Percentiles rank a stretch among this genome's conserved stretches.
Conservation (phyloP, 2,797 vertebrate genomes). For the Zenarchopterus dispar region DNA sequence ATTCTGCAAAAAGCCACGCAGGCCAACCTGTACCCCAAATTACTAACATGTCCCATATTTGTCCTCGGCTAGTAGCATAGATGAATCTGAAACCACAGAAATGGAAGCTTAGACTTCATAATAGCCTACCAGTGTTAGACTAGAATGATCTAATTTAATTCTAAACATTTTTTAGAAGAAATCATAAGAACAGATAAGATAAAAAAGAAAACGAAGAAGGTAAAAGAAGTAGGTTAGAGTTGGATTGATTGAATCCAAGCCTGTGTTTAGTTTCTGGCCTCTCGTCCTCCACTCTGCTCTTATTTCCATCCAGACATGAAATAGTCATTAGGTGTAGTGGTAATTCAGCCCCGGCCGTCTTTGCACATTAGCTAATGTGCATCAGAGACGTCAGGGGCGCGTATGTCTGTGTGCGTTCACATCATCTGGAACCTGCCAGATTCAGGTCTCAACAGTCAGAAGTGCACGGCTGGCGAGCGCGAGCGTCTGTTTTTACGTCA, state of each 20-base stretch:
- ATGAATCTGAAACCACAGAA: too few species aligned
- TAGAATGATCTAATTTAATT: too few species aligned
- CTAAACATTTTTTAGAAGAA: not conserved
- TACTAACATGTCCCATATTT: too few species aligned
- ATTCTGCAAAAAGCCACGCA: too few species aligned
- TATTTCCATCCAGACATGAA: constrained; percentile 70
- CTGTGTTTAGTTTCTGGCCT: constrained; percentile 46
- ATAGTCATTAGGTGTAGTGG: constrained; percentile 76
- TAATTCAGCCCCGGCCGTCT: constrained; percentile 71
- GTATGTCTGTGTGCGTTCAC: constrained; percentile 35
- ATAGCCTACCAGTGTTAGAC: too few species aligned
- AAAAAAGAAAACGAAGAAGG: not conserved
- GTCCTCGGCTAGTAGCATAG: too few species aligned
- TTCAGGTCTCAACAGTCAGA: constrained; percentile 39
- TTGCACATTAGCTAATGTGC: constrained; percentile 76
- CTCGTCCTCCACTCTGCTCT: constrained; percentile 44
- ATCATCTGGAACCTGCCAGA: constrained; percentile 34
- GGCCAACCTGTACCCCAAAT: too few species aligned
- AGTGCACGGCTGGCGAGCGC: constrained; percentile 17
- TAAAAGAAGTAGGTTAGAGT: not conserved
- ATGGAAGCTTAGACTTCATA: too few species aligned
- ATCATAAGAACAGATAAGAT: not conserved
- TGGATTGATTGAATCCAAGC: constrained; percentile 25
- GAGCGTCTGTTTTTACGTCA: constrained; percentile 31
- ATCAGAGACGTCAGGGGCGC: constrained; percentile 54